Base-by-base conservation (phyloP, 2,888 invertebrate genomes). In the Lasioglossum malachurum region DNA sequence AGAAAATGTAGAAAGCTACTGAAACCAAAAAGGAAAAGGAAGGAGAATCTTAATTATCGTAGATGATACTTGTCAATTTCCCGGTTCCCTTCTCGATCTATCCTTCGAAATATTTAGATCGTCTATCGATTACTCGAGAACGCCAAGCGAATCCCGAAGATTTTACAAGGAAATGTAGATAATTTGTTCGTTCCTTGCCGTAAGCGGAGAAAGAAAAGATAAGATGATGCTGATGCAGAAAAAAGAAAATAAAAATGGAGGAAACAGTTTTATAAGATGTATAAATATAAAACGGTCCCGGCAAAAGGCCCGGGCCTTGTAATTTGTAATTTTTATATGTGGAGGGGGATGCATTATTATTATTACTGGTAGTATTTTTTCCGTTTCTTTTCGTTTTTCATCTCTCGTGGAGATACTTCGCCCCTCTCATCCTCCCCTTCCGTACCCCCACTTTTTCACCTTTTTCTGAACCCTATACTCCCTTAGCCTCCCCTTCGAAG, bases 301-400 rank as follows among this genome's bases (percentile, higher is more conserved):
- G 44, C 49, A 4, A n/a, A 10, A 60, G 44, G 57, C 14, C 67
- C 75, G 78, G 78, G 53, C 23, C 69, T 19, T 64, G 67, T 75
- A 86, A 86, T 91, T 92, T 90, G 89, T 91, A 91, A 93, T 90
- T 93, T 93, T 93, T 92, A 88, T 92, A 92, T 88, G 83, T 75
- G 86, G 87, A 82, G 81, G 77, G 80, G 80, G 77, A 79, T 75
- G 75, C 82, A 84, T 86, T 87, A 85, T 84, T 86, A 77, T 83
- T 38, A 38, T 69, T 23, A 38, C 4, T 1, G 10, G 4, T 38
- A 23, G 38, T 69, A 69, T 69, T 69, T 69, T 69, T 69, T 67
- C 49, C 78, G 27, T 79, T 84, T 82, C 77, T 87, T 87, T 90
- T 80, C 14, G 16, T 73, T 49, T 64, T 69, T 46, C 53, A 78